These are phyloP conservation scores for Kradibia gibbosae DNA, from an alignment of 1,140 invertebrate genomes.

Conservation along the genomic window DNA sequence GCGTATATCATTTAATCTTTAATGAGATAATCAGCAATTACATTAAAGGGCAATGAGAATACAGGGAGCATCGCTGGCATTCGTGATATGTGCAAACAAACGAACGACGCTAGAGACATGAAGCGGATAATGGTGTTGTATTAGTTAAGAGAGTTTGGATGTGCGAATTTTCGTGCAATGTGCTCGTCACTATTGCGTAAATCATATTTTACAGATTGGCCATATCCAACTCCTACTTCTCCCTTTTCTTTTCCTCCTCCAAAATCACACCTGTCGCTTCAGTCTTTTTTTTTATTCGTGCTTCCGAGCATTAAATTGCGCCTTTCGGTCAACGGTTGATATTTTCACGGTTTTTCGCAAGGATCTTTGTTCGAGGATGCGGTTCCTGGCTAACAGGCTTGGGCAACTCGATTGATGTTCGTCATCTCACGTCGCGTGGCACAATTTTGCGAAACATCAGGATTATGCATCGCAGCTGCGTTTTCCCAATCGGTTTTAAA, in stretches of 20 bases:
- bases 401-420: neutral
- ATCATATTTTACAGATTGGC: neutral
- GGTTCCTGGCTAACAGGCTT: neutral
- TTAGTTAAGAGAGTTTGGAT: neutral
- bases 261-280: no score
- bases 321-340: neutral
- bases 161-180: conserved; percentile 23
- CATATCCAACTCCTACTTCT: neutral
- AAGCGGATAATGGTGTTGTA: neutral
- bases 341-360: neutral
- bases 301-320: conserved; percentile 20
- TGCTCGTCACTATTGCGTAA: conserved; percentile 6
- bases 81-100: neutral
- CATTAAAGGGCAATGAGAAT: neutral
- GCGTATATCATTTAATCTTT: neutral
- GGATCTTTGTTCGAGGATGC: neutral
- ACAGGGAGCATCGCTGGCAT: neutral
- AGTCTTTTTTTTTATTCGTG: neutral
- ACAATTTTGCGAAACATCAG: neutral
- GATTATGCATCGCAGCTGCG: neutral
- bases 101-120: neutral
- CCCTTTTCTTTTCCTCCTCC: neutral
- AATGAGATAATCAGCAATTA: neutral
- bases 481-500: neutral
- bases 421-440: neutral